Evolutionary conservation across 2,797 vertebrate genomes (phyloP).

Genomic region (Nyctalus aviator): DNA sequence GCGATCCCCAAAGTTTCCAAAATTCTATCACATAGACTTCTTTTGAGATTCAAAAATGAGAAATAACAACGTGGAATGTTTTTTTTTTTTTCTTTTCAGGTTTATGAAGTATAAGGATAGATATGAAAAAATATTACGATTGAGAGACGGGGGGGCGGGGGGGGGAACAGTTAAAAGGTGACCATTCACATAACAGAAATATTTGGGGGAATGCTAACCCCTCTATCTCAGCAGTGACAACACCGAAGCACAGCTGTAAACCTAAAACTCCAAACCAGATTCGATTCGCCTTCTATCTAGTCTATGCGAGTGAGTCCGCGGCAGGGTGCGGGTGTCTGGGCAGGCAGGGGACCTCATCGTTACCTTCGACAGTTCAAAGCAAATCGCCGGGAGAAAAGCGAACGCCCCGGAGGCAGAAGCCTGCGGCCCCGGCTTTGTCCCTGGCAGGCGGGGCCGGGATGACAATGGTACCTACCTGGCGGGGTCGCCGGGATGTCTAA

Average conservation of each 20-base stretch:
- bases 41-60: background rate
- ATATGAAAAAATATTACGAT: background rate
- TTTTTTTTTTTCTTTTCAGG: background rate
- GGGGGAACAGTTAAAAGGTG: background rate
- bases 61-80: background rate
- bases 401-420: background rate
- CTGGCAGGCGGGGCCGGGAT: background rate
- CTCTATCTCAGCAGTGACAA: background rate
- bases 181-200: background rate
- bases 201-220: background rate
- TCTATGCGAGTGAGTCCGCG: background rate
- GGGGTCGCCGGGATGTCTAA: conserved; percentile 16
- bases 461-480: conserved; percentile 38
- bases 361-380: background rate
- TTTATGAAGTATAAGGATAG: background rate
- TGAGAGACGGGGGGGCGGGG: too few species aligned
- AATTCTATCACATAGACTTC: background rate
- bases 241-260: background rate
- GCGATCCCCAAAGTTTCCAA: background rate
- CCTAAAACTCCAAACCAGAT: background rate
- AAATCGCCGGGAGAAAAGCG: background rate
- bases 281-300: background rate
- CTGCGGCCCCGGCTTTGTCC: background rate
- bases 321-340: background rate
- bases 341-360: background rate